Evolutionary conservation across 64 coral and sea anemone species (phyloP).

Genomic region (Pocillopora damicornis): DNA sequence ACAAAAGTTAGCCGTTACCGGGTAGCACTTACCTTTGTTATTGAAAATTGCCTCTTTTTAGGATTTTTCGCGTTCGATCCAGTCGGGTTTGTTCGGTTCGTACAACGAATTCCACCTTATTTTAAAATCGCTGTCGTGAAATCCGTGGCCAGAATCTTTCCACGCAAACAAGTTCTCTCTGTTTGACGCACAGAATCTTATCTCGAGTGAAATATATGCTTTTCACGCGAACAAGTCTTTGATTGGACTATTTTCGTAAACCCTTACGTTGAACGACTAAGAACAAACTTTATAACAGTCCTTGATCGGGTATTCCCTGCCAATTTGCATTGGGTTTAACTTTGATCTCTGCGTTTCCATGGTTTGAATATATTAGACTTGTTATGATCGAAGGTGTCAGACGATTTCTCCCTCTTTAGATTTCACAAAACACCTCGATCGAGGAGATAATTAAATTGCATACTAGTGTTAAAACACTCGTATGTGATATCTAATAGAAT

Average conservation of each 20-base stretch:
- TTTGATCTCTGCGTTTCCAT: neutral
- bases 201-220: neutral
- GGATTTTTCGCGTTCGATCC: neutral
- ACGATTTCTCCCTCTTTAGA: neutral
- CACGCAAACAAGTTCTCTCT: neutral
- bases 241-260: neutral
- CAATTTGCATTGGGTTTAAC: neutral
- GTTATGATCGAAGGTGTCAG: neutral
- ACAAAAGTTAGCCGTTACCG: neutral
- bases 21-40: neutral
- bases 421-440: neutral
- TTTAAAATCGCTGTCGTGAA: conserved; percentile 6
- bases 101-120: neutral
- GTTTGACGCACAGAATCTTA: neutral
- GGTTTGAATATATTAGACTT: conserved; percentile 22
- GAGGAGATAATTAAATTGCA: neutral
- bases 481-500: too few species aligned
- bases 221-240: neutral
- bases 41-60: neutral
- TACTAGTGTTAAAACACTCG: neutral
- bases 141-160: neutral
- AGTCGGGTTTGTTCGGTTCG: neutral
- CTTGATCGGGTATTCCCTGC: neutral
- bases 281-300: neutral
- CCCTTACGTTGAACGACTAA: neutral